Percentiles rank a stretch among this genome's conserved stretches.
phyloP scores from a whole-genome alignment of 2,888 invertebrate species.

The Abrostola tripartita region DNA sequence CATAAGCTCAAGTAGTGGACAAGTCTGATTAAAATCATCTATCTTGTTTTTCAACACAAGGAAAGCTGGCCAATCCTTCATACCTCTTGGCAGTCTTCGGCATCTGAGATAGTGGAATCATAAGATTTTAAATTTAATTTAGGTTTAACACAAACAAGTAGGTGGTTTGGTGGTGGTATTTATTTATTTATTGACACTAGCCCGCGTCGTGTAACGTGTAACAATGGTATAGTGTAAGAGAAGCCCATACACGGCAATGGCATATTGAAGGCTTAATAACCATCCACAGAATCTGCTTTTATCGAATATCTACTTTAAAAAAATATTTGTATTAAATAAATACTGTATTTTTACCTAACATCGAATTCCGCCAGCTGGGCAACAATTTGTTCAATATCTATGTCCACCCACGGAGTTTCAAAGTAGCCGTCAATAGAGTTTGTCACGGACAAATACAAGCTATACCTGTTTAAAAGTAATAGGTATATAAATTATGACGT shows the following conservation, averaged over 20 bases:
- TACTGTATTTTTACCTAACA: conserved; percentile 86
- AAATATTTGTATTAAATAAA: not conserved
- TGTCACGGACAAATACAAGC: conserved; percentile 93
- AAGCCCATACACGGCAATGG: no score
- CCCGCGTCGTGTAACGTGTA: no score
- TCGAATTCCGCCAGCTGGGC: conserved; percentile 95
- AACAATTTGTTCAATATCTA: conserved; percentile 94
- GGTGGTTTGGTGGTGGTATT: no score
- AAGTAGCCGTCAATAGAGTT: conserved; percentile 95
- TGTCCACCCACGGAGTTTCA: conserved; percentile 94
- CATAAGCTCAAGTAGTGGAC: conserved; percentile 95
- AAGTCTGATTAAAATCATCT: conserved; percentile 96
- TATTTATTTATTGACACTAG: no score
- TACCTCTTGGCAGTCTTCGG: conserved; percentile 93
- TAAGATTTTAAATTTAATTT: no score
- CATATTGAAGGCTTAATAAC: no score
- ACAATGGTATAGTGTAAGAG: no score
- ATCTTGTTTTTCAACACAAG: conserved; percentile 95
- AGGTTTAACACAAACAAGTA: no score
- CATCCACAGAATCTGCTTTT: no score
- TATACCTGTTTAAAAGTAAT: conserved; percentile 73
- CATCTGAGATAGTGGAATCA: conserved; percentile 85
- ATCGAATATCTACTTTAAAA: no score
- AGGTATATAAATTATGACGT: not conserved
- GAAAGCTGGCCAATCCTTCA: conserved; percentile 96